Conservation (phyloP, 1,140 invertebrate genomes). For the Sesamia nonagrioides region DNA sequence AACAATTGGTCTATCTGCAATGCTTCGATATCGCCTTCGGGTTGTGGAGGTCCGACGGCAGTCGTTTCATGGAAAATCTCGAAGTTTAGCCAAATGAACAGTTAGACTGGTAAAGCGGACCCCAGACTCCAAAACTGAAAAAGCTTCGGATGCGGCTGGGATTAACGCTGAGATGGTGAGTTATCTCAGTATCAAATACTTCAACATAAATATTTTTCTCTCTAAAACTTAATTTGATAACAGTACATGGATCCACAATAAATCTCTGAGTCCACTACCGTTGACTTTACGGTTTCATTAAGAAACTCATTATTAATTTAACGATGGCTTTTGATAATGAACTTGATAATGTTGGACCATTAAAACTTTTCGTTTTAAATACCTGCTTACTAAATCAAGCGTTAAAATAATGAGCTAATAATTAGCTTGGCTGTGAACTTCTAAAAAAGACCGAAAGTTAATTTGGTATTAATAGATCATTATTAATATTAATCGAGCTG, state of each 20-base stretch:
- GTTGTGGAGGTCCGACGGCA: too few species aligned
- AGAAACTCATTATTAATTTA: conserved; percentile 17
- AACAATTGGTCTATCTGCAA: too few species aligned
- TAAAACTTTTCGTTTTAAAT: background rate
- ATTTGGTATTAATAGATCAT: background rate
- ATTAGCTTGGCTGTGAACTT: background rate
- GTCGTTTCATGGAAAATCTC: too few species aligned
- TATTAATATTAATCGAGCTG: too few species aligned
- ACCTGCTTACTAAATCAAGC: background rate
- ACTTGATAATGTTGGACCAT: background rate
- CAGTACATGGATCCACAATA: background rate
- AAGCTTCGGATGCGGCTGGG: too few species aligned
- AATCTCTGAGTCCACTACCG: background rate
- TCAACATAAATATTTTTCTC: background rate
- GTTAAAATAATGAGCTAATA: background rate
- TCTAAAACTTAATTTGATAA: conserved; percentile 10
- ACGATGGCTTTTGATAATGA: conserved; percentile 7
- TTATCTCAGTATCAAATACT: too few species aligned
- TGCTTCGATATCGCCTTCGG: too few species aligned
- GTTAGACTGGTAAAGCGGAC: too few species aligned
- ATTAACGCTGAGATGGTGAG: too few species aligned
- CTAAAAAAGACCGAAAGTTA: background rate
- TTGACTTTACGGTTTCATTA: conserved; percentile 12
- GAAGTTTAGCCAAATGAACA: too few species aligned
- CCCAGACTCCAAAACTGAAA: too few species aligned